Evolutionary conservation across 2,888 invertebrate genomes (phyloP).

Genomic region (Cephus nigrinus): DNA sequence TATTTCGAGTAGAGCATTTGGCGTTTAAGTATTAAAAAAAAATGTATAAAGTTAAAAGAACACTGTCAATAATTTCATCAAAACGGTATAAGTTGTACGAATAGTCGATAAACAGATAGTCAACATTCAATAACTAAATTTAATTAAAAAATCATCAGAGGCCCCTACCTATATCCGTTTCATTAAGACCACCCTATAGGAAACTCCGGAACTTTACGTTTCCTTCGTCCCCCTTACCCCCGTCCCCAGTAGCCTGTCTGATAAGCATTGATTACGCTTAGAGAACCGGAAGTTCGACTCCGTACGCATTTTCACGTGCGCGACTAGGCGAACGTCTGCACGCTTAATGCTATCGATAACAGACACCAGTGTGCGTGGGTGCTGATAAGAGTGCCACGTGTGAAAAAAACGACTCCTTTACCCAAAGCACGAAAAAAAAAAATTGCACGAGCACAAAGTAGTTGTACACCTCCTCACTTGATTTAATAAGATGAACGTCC

Average conservation of each 20-base stretch:
- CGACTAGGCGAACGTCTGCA: neutral
- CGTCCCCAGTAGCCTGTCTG: neutral
- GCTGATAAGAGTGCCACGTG: neutral
- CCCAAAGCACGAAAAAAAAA: neutral
- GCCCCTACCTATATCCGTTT: neutral
- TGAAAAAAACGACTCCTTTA: neutral
- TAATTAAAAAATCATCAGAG: neutral
- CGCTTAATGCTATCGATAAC: neutral
- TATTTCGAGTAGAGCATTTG: neutral
- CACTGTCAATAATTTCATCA: neutral
- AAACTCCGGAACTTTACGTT: neutral
- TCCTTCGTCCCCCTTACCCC: neutral
- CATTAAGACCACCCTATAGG: neutral
- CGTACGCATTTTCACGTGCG: neutral
- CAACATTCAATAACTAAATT: neutral
- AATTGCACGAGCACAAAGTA: neutral
- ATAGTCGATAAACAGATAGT: neutral
- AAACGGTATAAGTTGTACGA: neutral
- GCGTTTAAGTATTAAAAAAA: neutral
- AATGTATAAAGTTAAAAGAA: neutral
- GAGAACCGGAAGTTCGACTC: neutral
- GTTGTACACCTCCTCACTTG: neutral
- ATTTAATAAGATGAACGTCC: neutral
- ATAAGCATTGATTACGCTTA: neutral
- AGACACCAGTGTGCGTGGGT: neutral